Conservation (phyloP, 1,140 invertebrate species). For the Schmidtea mediterranea region DNA sequence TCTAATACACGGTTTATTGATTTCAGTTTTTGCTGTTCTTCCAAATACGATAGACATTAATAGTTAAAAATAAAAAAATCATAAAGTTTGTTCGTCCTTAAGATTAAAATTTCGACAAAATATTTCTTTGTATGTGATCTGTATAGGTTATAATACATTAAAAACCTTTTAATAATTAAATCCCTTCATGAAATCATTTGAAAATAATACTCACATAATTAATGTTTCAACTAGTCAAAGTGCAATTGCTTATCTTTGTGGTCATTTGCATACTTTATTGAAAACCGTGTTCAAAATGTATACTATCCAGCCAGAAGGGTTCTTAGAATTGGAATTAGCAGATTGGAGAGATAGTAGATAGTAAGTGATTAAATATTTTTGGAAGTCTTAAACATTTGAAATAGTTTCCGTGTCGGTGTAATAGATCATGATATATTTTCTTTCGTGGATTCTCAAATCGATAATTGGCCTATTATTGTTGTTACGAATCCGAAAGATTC, state of each 20-base stretch:
- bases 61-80: too few relatives aligned
- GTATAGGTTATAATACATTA: too few relatives aligned
- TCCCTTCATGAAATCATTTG: too few relatives aligned
- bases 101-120: too few relatives aligned
- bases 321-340: slow-evolving; percentile 57
- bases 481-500: slow-evolving; percentile 65
- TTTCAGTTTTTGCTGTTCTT: too few relatives aligned
- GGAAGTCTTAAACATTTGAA: slow-evolving; percentile 12
- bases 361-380: slow-evolving; percentile 28
- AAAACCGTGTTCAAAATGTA: slow-evolving; percentile 57
- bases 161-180: too few relatives aligned
- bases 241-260: slow-evolving; percentile 53
- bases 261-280: slow-evolving; percentile 57
- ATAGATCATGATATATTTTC: slow-evolving; percentile 64
- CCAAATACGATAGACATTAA: too few relatives aligned
- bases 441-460: slow-evolving; percentile 43
- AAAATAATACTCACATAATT: too few relatives aligned
- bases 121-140: too few relatives aligned
- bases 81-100: too few relatives aligned
- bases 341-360: slow-evolving; percentile 75
- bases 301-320: slow-evolving; percentile 49
- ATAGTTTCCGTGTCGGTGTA: slow-evolving; percentile 46
- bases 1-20: too few relatives aligned
- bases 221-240: too few relatives aligned
- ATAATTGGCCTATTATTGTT: slow-evolving; percentile 48